phyloP scores from a whole-genome alignment of 2,113 vertebrate species.

The Chloropsis hardwickii region DNA sequence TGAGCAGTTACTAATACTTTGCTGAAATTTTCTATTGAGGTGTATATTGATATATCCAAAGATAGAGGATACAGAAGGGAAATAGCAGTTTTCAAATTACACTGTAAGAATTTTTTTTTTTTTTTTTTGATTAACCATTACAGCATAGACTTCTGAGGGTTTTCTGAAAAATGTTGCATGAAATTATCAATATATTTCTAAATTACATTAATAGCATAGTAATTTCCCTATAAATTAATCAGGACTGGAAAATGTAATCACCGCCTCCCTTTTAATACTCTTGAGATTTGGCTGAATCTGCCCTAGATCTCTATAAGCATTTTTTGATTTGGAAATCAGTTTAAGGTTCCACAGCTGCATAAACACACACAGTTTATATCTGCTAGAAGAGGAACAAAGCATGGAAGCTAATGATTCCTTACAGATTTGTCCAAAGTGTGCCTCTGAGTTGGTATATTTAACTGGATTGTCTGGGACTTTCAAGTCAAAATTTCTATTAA shows the following conservation, averaged over 20 bases:
- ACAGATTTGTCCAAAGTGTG: neutral
- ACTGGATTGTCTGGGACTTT: neutral
- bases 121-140: neutral
- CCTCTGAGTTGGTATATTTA: neutral
- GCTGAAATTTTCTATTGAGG: neutral
- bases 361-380: neutral
- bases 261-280: neutral
- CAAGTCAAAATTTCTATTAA: neutral
- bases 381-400: neutral
- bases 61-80: neutral
- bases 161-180: neutral
- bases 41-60: neutral
- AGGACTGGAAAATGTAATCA: neutral
- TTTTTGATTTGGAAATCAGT: neutral
- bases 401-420: neutral
- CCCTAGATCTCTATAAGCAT: neutral
- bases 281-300: neutral
- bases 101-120: neutral
- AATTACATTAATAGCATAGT: neutral
- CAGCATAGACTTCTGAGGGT: neutral
- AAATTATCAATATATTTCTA: neutral
- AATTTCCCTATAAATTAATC: neutral
- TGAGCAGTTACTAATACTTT: neutral
- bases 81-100: neutral
- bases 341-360: neutral